These are phyloP conservation scores for Stegophylla sp. DNA, from an alignment of 2,888 invertebrate genomes.

Conservation along the genomic window DNA sequence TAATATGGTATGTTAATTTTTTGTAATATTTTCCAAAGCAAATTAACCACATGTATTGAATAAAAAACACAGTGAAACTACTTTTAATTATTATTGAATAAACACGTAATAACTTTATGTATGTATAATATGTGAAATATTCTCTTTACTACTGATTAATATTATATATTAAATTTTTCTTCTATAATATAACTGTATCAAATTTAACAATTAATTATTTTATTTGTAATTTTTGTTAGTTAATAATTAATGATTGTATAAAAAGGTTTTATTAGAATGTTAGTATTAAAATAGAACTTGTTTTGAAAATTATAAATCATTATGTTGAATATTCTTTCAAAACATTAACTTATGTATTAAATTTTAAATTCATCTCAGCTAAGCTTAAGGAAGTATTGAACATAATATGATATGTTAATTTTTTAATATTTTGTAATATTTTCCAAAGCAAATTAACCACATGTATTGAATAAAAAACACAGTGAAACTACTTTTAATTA, in stretches of 20 bases:
- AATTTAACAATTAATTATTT: no score
- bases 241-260: no score
- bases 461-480: background rate
- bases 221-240: no score
- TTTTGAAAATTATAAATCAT: slow-evolving; percentile 34
- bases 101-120: background rate
- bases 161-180: no score
- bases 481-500: background rate
- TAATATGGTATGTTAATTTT: no score
- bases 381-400: slow-evolving; percentile 1
- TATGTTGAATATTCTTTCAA: background rate
- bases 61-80: background rate
- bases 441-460: slow-evolving; percentile 25
- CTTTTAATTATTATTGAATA: background rate
- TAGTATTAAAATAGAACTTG: background rate
- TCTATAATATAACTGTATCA: no score
- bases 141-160: background rate
- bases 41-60: background rate
- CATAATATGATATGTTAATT: no score
- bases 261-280: no score
- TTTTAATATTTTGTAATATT: slow-evolving; percentile 41
- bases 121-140: background rate
- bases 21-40: slow-evolving; percentile 47
- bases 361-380: background rate
- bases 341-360: background rate